Percentiles rank a stretch among this genome's conserved stretches.
These are phyloP conservation scores for Isichthys henryi DNA, from an alignment of 2,113 vertebrate genomes.

Conservation along the genomic window DNA sequence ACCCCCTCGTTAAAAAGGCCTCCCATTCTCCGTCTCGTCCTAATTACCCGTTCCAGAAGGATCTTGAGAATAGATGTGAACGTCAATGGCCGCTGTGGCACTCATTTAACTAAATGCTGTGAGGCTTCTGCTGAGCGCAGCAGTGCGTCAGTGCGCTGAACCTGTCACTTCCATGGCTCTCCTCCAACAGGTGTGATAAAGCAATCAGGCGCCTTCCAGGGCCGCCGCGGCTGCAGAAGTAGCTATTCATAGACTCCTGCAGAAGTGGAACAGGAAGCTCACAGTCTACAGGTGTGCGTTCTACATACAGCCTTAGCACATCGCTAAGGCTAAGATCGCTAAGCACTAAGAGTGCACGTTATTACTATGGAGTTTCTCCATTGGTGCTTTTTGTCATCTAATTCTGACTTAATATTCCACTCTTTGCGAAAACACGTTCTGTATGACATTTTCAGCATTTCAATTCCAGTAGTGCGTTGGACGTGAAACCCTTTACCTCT, in stretches of 20 bases:
- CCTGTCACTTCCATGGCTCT: slow-evolving; percentile 19
- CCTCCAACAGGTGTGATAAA: slow-evolving; percentile 36
- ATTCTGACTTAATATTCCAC: not conserved
- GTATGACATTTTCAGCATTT: not conserved
- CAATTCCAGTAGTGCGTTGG: not conserved
- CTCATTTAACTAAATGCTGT: not conserved
- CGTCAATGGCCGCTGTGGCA: too few species aligned
- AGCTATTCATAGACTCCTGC: slow-evolving; percentile 8
- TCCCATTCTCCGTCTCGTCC: not conserved
- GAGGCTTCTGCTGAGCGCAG: not conserved
- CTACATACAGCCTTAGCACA: not conserved
- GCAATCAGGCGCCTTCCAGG: not conserved
- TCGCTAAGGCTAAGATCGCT: not conserved
- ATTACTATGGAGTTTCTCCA: not conserved
- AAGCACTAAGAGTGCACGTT: not conserved
- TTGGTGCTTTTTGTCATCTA: not conserved
- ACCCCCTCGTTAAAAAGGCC: not conserved
- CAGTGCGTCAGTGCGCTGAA: not conserved
- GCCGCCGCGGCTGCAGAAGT: not conserved
- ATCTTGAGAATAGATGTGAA: not conserved
- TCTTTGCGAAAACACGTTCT: not conserved
- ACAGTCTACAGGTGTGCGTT: not conserved
- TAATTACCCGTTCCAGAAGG: not conserved
- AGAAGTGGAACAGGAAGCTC: not conserved
- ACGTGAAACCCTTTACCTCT: not conserved